Percentiles rank a stretch among this genome's conserved stretches.
Evolutionary conservation across 2,113 vertebrate species (phyloP).

Genomic region (Reinhardtius hippoglossoides): DNA sequence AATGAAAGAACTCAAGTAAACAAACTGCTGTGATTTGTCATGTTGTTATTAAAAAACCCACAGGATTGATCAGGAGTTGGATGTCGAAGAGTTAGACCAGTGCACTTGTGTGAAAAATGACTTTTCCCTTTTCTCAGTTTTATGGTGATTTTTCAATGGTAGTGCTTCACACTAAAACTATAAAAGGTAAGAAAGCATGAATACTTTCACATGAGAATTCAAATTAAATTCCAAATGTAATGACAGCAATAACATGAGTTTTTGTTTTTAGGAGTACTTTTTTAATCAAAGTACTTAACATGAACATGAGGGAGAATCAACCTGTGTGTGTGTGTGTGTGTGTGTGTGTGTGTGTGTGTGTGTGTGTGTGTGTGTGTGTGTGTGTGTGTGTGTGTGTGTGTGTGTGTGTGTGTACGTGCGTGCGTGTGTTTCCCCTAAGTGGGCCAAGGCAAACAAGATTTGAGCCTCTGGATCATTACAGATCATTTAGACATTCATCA

Average conservation of each 20-base stretch:
- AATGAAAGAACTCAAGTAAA: not conserved
- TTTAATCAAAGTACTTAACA: not conserved
- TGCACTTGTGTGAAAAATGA: not conserved
- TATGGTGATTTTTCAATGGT: not conserved
- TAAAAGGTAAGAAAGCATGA: too few relatives aligned
- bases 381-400: conserved; percentile 4
- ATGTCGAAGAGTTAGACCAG: too few relatives aligned
- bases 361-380: conserved; percentile 7
- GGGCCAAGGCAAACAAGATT: conserved; percentile 41
- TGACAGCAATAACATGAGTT: not conserved
- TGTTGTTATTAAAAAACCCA: not conserved
- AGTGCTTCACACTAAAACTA: not conserved
- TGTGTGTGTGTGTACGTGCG: not conserved
- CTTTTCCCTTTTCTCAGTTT: not conserved
- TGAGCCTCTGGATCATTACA: conserved; percentile 38
- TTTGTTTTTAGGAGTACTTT: not conserved
- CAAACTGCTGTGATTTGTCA: not conserved
- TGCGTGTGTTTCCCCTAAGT: conserved; percentile 4
- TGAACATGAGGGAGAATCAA: conserved; percentile 1
- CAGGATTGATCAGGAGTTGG: too few relatives aligned
- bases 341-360: conserved; percentile 6
- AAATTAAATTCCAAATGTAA: too few relatives aligned
- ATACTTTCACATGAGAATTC: too few relatives aligned
- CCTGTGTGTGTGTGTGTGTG: not conserved
- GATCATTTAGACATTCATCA: conserved; percentile 54